Evolutionary conservation across 2,888 invertebrate genomes (phyloP).

Genomic region (Itoplectis maculator): DNA sequence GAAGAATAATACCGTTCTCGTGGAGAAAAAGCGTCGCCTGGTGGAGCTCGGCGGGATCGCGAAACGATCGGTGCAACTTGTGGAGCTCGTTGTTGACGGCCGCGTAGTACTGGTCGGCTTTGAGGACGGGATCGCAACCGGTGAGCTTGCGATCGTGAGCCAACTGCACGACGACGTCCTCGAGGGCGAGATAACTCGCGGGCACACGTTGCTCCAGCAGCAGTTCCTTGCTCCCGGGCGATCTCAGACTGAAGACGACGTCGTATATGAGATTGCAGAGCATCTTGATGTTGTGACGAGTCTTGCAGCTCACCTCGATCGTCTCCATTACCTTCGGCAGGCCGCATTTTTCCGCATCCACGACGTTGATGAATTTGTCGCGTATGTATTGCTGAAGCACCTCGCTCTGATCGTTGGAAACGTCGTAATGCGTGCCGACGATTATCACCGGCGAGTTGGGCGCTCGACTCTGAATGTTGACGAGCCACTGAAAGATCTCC

Average conservation of each 20-base stretch:
- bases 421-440: constrained; percentile 98
- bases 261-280: constrained; percentile 97
- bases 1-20: constrained; percentile 98
- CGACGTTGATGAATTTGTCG: constrained; percentile 95
- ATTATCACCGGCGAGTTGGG: constrained; percentile 98
- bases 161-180: constrained; percentile 94
- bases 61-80: constrained; percentile 89
- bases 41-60: constrained; percentile 96
- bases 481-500: constrained; percentile 97
- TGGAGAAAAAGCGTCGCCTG: constrained; percentile 99
- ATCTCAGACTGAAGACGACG: constrained; percentile 95
- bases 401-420: constrained; percentile 91
- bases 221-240: constrained; percentile 96
- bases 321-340: constrained; percentile 96
- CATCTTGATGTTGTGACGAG: constrained; percentile 94
- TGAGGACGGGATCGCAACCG: constrained; percentile 92
- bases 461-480: constrained; percentile 97
- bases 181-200: constrained; percentile 96
- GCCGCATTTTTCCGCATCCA: constrained; percentile 98
- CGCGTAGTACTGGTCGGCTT: constrained; percentile 90
- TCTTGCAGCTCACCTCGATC: constrained; percentile 95
- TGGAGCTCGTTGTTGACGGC: constrained; percentile 86
- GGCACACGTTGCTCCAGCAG: constrained; percentile 97
- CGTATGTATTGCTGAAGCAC: constrained; percentile 95
- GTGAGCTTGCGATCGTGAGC: constrained; percentile 90